Conservation (phyloP, 1,140 invertebrate species). For the Agrypnia vestita region DNA sequence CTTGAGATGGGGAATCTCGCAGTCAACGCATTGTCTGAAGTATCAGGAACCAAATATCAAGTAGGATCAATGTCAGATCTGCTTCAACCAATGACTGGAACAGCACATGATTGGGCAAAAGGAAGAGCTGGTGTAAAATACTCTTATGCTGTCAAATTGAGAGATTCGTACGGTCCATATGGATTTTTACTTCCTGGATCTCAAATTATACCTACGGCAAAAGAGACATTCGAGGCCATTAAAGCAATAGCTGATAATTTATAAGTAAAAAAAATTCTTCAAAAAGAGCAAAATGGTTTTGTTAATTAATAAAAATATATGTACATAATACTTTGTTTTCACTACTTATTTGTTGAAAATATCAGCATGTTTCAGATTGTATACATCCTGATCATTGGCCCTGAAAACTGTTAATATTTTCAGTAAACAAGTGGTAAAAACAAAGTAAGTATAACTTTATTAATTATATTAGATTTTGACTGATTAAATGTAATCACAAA, state of each 20-base stretch:
- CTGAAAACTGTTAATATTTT: too few relatives aligned
- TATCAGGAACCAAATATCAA: constrained; percentile 78
- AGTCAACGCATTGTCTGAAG: constrained; percentile 72
- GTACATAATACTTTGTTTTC: too few relatives aligned
- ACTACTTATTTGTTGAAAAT: too few relatives aligned
- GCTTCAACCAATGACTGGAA: constrained; percentile 75
- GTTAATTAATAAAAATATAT: too few relatives aligned
- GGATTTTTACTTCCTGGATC: constrained; percentile 86
- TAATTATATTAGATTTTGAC: too few relatives aligned
- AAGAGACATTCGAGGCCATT: constrained; percentile 88
- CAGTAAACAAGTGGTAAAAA: too few relatives aligned
- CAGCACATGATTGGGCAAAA: constrained; percentile 84
- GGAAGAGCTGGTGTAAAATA: constrained; percentile 80
- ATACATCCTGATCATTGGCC: too few relatives aligned
- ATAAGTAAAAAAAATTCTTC: constrained; percentile 51
- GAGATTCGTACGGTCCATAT: constrained; percentile 80
- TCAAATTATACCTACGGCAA: constrained; percentile 83
- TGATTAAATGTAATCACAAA: neutral
- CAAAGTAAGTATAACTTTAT: too few relatives aligned
- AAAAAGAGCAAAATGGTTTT: too few relatives aligned
- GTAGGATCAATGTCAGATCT: constrained; percentile 72
- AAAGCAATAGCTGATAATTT: constrained; percentile 78
- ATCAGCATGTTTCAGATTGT: too few relatives aligned
- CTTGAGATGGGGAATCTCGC: constrained; percentile 76
- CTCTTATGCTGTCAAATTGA: constrained; percentile 85